Evolutionary conservation across 1,140 invertebrate species (phyloP).

Genomic region (Calycopis cecrops): DNA sequence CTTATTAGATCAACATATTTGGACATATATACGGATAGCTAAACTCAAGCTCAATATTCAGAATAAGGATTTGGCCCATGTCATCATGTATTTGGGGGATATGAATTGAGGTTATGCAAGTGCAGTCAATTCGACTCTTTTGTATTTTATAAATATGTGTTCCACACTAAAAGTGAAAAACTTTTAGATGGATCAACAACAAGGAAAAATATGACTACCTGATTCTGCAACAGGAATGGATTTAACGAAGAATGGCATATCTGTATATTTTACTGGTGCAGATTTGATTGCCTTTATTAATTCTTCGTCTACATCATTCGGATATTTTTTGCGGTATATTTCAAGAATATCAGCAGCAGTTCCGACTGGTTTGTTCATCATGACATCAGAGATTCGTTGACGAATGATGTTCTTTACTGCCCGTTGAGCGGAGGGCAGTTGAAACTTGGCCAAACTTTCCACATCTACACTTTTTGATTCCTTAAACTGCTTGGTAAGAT

Average conservation of each 20-base stretch:
- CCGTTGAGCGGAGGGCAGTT: constrained; percentile 18
- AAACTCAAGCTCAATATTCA: not conserved
- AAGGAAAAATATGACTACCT: not conserved
- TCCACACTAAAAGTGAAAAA: not conserved
- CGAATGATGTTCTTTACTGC: constrained; percentile 43
- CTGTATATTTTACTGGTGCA: not conserved
- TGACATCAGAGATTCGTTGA: constrained; percentile 39
- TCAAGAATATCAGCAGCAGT: constrained; percentile 25
- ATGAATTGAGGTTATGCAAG: not conserved
- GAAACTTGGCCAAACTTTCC: constrained; percentile 20
- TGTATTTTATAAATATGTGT: not conserved
- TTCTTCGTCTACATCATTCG: constrained; percentile 40
- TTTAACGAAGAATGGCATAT: not conserved
- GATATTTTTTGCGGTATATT: constrained; percentile 40
- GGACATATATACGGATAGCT: not conserved
- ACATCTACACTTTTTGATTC: constrained; percentile 6
- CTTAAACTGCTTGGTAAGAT: constrained; percentile 43
- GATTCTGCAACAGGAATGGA: not conserved
- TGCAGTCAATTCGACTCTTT: not conserved
- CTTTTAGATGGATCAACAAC: not conserved
- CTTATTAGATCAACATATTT: not conserved
- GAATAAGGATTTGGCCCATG: not conserved
- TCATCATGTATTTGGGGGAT: not conserved
- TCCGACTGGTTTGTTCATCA: constrained; percentile 44
- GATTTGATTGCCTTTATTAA: constrained; percentile 32